These are phyloP conservation scores for Orestias chungarensis DNA, from an alignment of 2,797 vertebrate genomes.

Conservation along the genomic window DNA sequence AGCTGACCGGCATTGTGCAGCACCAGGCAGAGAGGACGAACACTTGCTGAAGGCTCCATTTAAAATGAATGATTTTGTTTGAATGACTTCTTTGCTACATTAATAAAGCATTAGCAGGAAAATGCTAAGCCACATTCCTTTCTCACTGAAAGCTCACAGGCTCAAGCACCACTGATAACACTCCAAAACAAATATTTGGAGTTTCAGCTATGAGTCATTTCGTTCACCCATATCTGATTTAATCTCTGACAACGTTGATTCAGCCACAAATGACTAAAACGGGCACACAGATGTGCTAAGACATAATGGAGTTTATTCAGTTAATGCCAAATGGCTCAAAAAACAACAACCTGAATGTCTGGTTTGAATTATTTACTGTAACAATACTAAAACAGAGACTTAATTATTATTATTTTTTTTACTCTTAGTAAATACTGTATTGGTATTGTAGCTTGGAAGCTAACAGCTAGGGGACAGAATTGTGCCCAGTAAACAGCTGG, in stretches of 20 bases:
- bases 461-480: background rate
- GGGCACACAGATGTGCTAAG: background rate
- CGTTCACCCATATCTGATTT: background rate
- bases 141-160: background rate
- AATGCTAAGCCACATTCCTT: background rate
- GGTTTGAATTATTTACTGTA: background rate
- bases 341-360: background rate
- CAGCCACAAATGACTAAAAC: background rate
- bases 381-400: background rate
- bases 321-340: constrained; percentile 15
- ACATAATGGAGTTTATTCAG: background rate
- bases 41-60: background rate
- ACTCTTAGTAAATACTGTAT: background rate
- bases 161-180: background rate
- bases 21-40: background rate
- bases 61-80: too few species aligned
- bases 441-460: constrained; percentile 7
- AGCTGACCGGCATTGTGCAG: background rate
- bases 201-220: background rate
- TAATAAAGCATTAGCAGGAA: background rate
- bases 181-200: constrained; percentile 6
- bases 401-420: background rate
- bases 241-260: background rate
- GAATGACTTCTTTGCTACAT: background rate
- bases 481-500: accelerated